Conservation (phyloP, 2,797 vertebrate genomes). For the Cyclopterus lumpus region DNA sequence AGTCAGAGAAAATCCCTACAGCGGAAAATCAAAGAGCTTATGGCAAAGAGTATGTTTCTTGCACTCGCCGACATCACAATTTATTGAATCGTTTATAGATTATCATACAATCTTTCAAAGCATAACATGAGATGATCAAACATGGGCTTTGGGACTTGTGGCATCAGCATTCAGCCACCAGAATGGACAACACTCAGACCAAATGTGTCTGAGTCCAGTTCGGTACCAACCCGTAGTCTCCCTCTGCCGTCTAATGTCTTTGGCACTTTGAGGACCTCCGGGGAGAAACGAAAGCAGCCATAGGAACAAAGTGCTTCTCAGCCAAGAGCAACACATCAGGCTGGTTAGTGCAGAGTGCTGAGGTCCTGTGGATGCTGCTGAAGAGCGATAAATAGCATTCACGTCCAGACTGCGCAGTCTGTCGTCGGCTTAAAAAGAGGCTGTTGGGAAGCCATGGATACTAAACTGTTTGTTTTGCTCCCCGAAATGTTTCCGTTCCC, state of each 20-base stretch:
- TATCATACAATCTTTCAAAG: not conserved
- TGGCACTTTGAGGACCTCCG: constrained; percentile 31
- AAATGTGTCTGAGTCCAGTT: not conserved
- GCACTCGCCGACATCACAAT: not conserved
- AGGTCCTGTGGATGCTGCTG: constrained; percentile 52
- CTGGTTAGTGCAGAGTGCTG: constrained; percentile 41
- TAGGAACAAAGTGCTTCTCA: constrained; percentile 18
- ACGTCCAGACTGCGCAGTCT: constrained; percentile 37
- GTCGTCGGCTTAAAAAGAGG: constrained; percentile 52
- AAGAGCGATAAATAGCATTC: constrained; percentile 57
- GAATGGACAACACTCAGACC: constrained; percentile 1
- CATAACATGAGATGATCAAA: not conserved
- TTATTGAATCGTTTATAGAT: not conserved
- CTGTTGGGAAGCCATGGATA: constrained; percentile 70
- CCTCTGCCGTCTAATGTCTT: constrained; percentile 23
- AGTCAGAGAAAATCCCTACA: not conserved
- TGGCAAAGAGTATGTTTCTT: not conserved
- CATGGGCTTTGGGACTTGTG: constrained; percentile 9
- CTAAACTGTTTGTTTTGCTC: constrained; percentile 75
- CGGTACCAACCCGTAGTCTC: constrained; percentile 2
- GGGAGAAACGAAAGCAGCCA: constrained; percentile 40
- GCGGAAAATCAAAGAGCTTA: not conserved
- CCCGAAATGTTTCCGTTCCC: constrained; percentile 73
- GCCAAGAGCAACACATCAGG: constrained; percentile 66
- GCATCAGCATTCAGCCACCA: constrained; percentile 3